These are phyloP conservation scores for Belonocnema kinseyi DNA, from an alignment of 1,140 invertebrate genomes.

Conservation along the genomic window DNA sequence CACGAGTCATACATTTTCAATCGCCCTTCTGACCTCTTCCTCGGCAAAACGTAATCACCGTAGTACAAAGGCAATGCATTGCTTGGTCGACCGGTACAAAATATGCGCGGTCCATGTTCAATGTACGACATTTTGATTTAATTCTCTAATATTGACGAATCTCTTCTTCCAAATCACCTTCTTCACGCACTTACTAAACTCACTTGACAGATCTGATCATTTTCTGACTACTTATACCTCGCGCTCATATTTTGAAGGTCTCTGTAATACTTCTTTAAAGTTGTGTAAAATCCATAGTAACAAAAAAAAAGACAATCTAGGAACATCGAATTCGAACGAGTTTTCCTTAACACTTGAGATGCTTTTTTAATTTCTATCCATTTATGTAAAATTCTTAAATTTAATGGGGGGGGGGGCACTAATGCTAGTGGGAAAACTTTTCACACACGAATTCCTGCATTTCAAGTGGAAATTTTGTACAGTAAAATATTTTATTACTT, in stretches of 20 bases:
- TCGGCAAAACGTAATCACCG: constrained; percentile 55
- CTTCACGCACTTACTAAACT: constrained; percentile 1
- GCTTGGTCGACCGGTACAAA: constrained; percentile 49
- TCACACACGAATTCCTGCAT: background rate
- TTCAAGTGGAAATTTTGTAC: constrained; percentile 11
- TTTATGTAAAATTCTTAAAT: background rate
- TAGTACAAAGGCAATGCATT: constrained; percentile 44
- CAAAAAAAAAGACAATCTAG: constrained; percentile 9
- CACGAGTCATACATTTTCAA: constrained; percentile 65
- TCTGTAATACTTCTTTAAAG: background rate
- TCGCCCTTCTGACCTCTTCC: constrained; percentile 61
- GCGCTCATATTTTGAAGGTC: background rate
- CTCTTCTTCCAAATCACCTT: constrained; percentile 25
- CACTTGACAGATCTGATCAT: background rate
- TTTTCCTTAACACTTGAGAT: background rate
- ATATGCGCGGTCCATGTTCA: constrained; percentile 63
- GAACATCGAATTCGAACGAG: background rate
- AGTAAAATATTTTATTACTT: constrained; percentile 52
- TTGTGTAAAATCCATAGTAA: constrained; percentile 26
- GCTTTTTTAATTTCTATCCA: no score
- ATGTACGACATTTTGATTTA: constrained; percentile 60
- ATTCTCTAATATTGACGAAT: constrained; percentile 9
- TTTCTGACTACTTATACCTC: background rate
- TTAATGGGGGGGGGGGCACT: background rate
- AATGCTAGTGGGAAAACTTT: background rate